A percentile compares a stretch with the other conserved stretches of the same genome.
Evolutionary conservation across 2,888 invertebrate species (phyloP).

Genomic region (Piscicola geometra): DNA sequence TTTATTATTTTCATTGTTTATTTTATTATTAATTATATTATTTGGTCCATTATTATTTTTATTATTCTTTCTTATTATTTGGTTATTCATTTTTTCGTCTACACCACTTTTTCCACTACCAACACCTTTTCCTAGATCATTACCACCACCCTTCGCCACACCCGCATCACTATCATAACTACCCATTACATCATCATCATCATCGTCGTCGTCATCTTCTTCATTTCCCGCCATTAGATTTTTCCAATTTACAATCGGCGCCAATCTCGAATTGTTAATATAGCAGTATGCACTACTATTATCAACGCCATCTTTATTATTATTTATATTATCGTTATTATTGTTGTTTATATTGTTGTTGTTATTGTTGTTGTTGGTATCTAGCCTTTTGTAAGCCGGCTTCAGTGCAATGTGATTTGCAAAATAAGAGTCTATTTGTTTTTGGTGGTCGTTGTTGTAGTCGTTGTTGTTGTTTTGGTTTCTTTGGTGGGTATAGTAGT

Average conservation of each 20-base stretch:
- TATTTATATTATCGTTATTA: not conserved
- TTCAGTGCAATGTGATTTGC: not conserved
- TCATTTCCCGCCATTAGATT: conserved; percentile 20
- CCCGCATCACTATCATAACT: not conserved
- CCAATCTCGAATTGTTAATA: conserved; percentile 25
- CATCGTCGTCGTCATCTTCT: conserved; percentile 6
- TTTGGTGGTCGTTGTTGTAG: not conserved
- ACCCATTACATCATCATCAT: not conserved
- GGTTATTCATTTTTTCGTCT: no score
- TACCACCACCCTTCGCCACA: not conserved
- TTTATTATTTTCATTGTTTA: not conserved
- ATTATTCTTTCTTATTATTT: not conserved
- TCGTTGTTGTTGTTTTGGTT: not conserved
- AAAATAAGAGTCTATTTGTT: not conserved
- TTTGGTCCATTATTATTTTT: not conserved
- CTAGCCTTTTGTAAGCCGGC: not conserved
- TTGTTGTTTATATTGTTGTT: not conserved
- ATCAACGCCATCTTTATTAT: not conserved
- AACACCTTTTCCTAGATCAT: not conserved
- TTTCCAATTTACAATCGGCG: conserved; percentile 27
- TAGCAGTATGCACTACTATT: not conserved
- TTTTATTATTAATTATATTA: not conserved
- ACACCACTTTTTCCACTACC: no score
- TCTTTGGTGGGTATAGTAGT: not conserved
- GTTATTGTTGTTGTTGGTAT: not conserved